phyloP scores from a whole-genome alignment of 1,140 invertebrate genomes.

The Drosophila trapezifrons region DNA sequence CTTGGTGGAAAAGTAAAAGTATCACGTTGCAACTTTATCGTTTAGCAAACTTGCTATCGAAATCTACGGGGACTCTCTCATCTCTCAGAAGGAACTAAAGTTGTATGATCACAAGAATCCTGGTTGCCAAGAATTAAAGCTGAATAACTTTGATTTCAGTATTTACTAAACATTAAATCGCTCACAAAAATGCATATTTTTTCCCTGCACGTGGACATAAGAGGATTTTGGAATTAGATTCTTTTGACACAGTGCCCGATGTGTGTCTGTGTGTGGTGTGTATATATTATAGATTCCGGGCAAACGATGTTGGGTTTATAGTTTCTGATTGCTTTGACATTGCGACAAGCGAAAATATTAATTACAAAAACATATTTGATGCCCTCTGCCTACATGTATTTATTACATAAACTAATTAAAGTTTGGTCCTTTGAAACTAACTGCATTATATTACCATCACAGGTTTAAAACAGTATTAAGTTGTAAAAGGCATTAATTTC shows the following conservation, averaged over 20 bases:
- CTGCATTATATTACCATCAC: background rate
- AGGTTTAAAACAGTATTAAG: background rate
- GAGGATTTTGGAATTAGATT: conserved; percentile 3
- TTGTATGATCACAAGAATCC: background rate
- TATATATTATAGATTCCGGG: background rate
- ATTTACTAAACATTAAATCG: background rate
- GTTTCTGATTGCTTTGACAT: conserved; percentile 6
- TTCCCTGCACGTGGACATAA: background rate
- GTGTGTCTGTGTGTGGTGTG: background rate
- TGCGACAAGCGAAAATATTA: conserved; percentile 10
- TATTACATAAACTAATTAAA: conserved; percentile 4
- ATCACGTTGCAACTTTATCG: conserved; percentile 34
- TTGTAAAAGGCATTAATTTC: background rate
- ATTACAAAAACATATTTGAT: conserved; percentile 14
- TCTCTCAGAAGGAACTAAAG: background rate
- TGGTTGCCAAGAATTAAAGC: background rate
- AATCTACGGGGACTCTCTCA: background rate
- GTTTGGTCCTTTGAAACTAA: background rate
- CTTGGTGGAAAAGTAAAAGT: conserved; percentile 16
- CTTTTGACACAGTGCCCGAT: background rate
- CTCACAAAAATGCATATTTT: background rate
- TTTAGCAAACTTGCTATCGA: conserved; percentile 22
- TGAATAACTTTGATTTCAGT: background rate
- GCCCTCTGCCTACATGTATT: too few relatives aligned
- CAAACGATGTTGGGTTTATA: background rate